Conservation (phyloP, 2,888 invertebrate genomes). For the Harpalus rubripes region DNA sequence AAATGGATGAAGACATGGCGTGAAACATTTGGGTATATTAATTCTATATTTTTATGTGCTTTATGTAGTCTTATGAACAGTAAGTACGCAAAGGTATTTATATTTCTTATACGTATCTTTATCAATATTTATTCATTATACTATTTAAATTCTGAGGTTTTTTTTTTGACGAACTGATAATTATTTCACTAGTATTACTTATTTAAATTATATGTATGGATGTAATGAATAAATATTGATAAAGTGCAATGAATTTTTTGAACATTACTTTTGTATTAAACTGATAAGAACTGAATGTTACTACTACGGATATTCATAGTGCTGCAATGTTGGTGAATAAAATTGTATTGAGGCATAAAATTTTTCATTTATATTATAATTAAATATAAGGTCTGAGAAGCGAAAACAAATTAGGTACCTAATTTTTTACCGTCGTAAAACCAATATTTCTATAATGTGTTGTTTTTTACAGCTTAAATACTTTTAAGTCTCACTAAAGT, state of each 20-base stretch:
- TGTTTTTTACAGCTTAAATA: too few species aligned
- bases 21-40: not conserved
- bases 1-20: not conserved
- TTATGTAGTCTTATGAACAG: not conserved
- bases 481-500: too few species aligned
- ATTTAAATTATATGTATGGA: too few species aligned
- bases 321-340: slow-evolving; percentile 20
- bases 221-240: not conserved
- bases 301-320: slow-evolving; percentile 2
- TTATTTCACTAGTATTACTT: too few species aligned
- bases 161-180: too few species aligned
- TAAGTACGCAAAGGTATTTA: not conserved
- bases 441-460: too few species aligned
- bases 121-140: not conserved
- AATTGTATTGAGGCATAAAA: not conserved
- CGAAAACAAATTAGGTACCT: not conserved
- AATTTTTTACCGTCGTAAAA: too few species aligned
- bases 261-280: slow-evolving; percentile 64
- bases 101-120: not conserved
- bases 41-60: not conserved
- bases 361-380: not conserved
- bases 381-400: slow-evolving; percentile 21
- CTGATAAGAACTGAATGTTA: slow-evolving; percentile 71
- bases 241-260: not conserved
- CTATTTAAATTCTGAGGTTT: not conserved